Conservation (phyloP, 2,797 vertebrate genomes). For the Carcharodon carcharias region DNA sequence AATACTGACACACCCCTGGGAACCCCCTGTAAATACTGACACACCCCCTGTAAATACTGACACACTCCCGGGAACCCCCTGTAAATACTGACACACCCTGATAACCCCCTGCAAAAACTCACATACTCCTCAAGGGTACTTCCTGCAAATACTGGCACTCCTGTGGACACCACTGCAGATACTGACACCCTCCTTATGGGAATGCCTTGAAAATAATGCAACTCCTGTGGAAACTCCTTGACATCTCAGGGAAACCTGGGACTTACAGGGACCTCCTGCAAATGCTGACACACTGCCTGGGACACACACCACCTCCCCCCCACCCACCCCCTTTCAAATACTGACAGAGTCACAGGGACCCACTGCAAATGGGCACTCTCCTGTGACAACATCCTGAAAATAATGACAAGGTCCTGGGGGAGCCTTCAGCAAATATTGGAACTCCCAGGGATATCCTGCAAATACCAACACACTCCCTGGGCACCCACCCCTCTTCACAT, state of each 20-base stretch:
- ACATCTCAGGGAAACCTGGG: too few species aligned
- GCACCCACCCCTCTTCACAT: neutral
- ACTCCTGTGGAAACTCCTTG: too few species aligned
- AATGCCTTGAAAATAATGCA: neutral
- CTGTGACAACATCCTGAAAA: too few species aligned
- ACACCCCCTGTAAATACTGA: neutral
- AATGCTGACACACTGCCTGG: too few species aligned
- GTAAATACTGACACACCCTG: neutral
- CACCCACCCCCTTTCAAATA: too few species aligned
- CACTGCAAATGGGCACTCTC: too few species aligned
- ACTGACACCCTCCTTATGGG: neutral
- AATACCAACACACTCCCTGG: neutral
- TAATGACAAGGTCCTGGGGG: too few species aligned
- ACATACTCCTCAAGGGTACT: too few species aligned
- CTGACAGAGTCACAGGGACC: too few species aligned
- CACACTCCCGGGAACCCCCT: neutral
- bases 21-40: neutral
- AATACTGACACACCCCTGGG: neutral
- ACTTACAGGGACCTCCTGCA: too few species aligned
- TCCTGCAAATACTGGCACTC: too few species aligned
- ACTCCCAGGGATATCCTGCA: neutral
- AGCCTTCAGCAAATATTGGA: neutral
- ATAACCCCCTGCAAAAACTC: neutral
- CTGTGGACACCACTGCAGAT: neutral
- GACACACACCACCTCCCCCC: too few species aligned